A percentile compares a stretch with the other conserved stretches of the same genome.
These are phyloP conservation scores for Platycnemis pennipes DNA, from an alignment of 2,888 invertebrate species.

Conservation along the genomic window DNA sequence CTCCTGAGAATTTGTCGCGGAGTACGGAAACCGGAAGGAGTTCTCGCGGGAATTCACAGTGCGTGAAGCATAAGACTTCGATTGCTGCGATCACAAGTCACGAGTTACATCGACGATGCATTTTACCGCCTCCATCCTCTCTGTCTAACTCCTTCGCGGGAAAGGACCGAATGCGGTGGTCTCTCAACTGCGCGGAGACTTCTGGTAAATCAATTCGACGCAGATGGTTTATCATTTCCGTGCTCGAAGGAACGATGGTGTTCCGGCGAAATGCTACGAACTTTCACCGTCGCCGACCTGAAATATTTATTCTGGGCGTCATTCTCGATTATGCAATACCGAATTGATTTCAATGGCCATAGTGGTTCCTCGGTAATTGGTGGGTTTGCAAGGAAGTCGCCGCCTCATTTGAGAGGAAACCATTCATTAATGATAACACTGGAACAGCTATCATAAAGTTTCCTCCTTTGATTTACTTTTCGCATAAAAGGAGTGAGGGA, in stretches of 20 bases:
- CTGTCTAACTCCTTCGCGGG: neutral
- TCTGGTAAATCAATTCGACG: too few relatives aligned
- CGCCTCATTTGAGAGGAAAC: neutral
- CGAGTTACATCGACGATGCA: neutral
- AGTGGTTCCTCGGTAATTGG: neutral
- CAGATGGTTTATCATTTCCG: too few relatives aligned
- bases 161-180: neutral
- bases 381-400: neutral
- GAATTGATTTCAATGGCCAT: neutral
- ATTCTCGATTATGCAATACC: neutral
- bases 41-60: too few relatives aligned
- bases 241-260: too few relatives aligned
- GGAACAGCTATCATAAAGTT: neutral
- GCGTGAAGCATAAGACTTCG: too few relatives aligned
- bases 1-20: neutral
- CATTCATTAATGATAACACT: neutral
- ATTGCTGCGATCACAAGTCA: neutral
- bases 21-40: neutral
- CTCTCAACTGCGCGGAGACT: too few relatives aligned
- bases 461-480: neutral
- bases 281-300: neutral
- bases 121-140: neutral
- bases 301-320: neutral
- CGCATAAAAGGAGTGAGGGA: neutral
- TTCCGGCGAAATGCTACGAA: neutral